A percentile compares a stretch with the other conserved stretches of the same genome.
Conservation (phyloP, 2,797 vertebrate genomes). For the Danio aesculapii region DNA sequence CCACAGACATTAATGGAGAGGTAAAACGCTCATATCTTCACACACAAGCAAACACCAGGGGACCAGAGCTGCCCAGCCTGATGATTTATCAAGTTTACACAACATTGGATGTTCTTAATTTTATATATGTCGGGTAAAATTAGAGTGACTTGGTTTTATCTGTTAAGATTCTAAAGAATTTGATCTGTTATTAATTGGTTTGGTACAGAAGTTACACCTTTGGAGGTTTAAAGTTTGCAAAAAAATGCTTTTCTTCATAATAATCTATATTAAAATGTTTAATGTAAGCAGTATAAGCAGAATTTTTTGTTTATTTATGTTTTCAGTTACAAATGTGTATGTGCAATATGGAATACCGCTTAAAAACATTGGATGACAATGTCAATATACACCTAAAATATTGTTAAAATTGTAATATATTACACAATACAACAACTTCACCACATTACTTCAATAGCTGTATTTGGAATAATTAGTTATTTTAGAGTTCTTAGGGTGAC, state of each 20-base stretch:
- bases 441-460: no score
- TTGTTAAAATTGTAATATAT: no score
- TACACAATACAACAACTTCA: no score
- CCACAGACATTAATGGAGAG: constrained; percentile 18
- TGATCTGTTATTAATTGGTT: not conserved
- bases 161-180: not conserved
- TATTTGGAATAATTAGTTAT: no score
- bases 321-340: no score
- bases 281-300: no score
- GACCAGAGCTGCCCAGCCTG: not conserved
- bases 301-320: no score
- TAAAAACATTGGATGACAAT: not conserved
- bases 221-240: not conserved
- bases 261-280: not conserved
- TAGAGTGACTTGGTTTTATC: not conserved
- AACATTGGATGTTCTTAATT: not conserved
- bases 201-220: not conserved
- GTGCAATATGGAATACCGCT: no score
- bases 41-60: not conserved
- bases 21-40: constrained; percentile 1
- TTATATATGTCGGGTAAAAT: no score
- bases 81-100: not conserved
- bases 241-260: not conserved
- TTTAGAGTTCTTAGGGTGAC: no score
- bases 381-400: not conserved